Conservation (phyloP, 2,797 vertebrate species). For the Acipenser oxyrinchus region DNA sequence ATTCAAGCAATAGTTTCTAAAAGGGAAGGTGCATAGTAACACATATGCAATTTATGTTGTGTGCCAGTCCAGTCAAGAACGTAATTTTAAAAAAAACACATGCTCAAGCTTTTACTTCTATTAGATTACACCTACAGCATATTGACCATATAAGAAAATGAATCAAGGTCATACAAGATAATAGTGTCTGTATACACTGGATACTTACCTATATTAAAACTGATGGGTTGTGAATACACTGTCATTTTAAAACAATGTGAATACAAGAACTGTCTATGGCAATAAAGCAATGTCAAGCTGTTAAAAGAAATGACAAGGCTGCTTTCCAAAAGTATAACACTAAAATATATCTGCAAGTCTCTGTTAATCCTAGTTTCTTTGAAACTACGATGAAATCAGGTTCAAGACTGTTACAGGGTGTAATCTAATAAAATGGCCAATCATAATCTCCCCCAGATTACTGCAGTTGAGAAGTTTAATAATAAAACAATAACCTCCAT, state of each 20-base stretch:
- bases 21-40: conserved; percentile 85
- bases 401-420: conserved; percentile 69
- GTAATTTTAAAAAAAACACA: conserved; percentile 32
- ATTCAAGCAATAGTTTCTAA: conserved; percentile 87
- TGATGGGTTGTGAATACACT: neutral
- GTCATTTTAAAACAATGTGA: conserved; percentile 9
- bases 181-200: conserved; percentile 20
- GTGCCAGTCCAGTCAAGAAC: conserved; percentile 81
- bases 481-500: conserved; percentile 77
- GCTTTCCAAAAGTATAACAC: neutral
- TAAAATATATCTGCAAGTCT: conserved; percentile 6
- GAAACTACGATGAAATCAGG: conserved; percentile 57
- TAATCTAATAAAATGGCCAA: conserved; percentile 79
- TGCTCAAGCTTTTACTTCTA: conserved; percentile 71
- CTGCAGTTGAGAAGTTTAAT: conserved; percentile 67
- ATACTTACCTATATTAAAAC: conserved; percentile 28
- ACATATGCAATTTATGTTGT: conserved; percentile 90
- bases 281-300: conserved; percentile 34
- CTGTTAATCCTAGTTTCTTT: conserved; percentile 34
- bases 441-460: conserved; percentile 60
- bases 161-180: neutral
- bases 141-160: neutral
- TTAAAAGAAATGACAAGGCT: conserved; percentile 19
- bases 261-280: conserved; percentile 17
- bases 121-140: conserved; percentile 62